Base-by-base conservation (phyloP, 2,113 vertebrate genomes). In the Podilymbus podiceps region DNA sequence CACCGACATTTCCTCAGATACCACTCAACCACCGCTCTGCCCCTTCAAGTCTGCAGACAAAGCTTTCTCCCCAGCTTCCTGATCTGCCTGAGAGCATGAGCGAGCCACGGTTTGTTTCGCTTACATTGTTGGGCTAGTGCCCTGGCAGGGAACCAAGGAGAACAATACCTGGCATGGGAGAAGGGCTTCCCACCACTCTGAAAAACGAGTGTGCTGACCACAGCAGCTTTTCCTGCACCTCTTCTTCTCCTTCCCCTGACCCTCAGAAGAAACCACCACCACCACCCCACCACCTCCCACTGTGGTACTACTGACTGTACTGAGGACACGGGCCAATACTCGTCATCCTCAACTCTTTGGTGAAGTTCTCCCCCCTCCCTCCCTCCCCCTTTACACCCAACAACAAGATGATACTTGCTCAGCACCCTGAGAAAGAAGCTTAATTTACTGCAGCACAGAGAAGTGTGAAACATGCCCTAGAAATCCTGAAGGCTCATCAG, bases 91-190 rank as follows among this genome's bases (percentile, higher is more conserved):
- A 11, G 81, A 59, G n/a, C 1, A 2, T 0, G 21, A 91, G 40
- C 5, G 47, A 95, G 87, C 80, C 38, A 31, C 0, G 25, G 83
- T 77, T 92, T 76, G 56, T 94, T 81, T 71, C 77, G 40, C 49
- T 85, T 8, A 58, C 0, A 0, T 28, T 67, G 46, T 33, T 89
- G 66, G 89, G 91, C 87, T 49, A 20, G 30, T 64, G 89, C 74
- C 53, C 78, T 79, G 91, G 94, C 84, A 88, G 40, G 53, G 40
- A 92, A 87, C 47, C 56, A 87, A 90, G 88, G 23, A 96, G 90
- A 93, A 94, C 91, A 96, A 87, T 90, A 92, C 73, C 93, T 95
- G 91, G 64, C 64, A 84, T 33, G 33, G 72, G 21, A 90, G 49
- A 90, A 95, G 64, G 73, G 69, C 66, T 24, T 92, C 93, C 89